phyloP scores from a whole-genome alignment of 2,888 invertebrate species.

The Julus scandinavius region DNA sequence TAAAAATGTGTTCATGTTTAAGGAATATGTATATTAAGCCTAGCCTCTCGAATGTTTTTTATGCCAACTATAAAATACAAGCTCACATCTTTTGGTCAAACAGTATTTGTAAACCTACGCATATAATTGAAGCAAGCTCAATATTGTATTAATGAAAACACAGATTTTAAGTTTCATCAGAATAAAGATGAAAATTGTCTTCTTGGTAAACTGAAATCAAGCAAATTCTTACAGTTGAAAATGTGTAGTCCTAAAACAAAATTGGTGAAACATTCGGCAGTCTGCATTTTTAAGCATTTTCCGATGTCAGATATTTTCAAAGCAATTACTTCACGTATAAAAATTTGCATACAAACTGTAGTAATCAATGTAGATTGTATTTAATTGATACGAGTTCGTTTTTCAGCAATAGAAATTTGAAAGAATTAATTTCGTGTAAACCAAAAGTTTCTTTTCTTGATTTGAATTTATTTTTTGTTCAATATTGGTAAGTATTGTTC shows the following conservation, averaged over 20 bases:
- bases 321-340: neutral
- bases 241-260: neutral
- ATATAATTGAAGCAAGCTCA: conserved; percentile 37
- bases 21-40: conserved; percentile 45
- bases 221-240: neutral
- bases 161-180: neutral
- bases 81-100: conserved; percentile 45
- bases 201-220: neutral
- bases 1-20: conserved; percentile 45
- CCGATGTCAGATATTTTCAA: conserved; percentile 13
- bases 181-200: neutral
- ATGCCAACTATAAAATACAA: conserved; percentile 28
- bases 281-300: neutral
- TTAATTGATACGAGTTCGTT: neutral
- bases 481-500: neutral
- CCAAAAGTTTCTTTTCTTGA: neutral
- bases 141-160: conserved; percentile 31
- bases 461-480: neutral
- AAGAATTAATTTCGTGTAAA: conserved; percentile 3
- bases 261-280: conserved; percentile 7
- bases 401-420: conserved; percentile 44
- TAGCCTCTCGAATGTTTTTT: conserved; percentile 45
- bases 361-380: conserved; percentile 36
- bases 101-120: conserved; percentile 43
- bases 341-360: conserved; percentile 28